phyloP scores from a whole-genome alignment of 2,797 vertebrate species.

The Sebastolobus altivelis region DNA sequence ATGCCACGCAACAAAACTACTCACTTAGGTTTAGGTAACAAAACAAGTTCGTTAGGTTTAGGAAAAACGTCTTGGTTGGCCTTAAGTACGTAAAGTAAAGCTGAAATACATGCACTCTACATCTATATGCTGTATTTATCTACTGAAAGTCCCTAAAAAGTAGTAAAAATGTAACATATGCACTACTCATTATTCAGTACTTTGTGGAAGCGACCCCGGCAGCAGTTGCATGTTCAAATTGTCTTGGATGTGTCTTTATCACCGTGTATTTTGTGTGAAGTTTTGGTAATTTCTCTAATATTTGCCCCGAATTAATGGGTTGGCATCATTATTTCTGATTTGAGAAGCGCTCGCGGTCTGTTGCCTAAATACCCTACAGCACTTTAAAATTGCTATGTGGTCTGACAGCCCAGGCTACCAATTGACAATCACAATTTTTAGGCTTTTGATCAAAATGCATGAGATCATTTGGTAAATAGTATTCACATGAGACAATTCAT shows the following conservation, averaged over 20 bases:
- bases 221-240: background rate
- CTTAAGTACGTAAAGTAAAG: background rate
- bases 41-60: background rate
- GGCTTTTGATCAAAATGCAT: conserved; percentile 15
- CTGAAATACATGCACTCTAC: background rate
- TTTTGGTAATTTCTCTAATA: background rate
- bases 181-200: background rate
- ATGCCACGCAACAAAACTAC: background rate
- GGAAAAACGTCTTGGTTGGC: background rate
- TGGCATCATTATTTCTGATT: conserved; percentile 15
- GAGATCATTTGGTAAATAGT: conserved; percentile 14
- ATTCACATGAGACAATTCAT: conserved; percentile 7
- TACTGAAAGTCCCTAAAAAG: background rate
- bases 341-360: background rate
- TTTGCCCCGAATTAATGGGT: conserved; percentile 1
- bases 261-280: background rate
- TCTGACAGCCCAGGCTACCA: conserved; percentile 1
- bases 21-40: background rate
- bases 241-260: background rate
- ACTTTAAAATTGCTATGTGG: conserved; percentile 23
- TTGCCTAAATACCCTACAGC: conserved; percentile 11
- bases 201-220: background rate
- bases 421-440: conserved; percentile 10
- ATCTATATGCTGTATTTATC: background rate
- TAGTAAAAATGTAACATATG: background rate